These are phyloP conservation scores for Pogoniulus pusillus DNA, from an alignment of 2,797 vertebrate species.

Conservation along the genomic window DNA sequence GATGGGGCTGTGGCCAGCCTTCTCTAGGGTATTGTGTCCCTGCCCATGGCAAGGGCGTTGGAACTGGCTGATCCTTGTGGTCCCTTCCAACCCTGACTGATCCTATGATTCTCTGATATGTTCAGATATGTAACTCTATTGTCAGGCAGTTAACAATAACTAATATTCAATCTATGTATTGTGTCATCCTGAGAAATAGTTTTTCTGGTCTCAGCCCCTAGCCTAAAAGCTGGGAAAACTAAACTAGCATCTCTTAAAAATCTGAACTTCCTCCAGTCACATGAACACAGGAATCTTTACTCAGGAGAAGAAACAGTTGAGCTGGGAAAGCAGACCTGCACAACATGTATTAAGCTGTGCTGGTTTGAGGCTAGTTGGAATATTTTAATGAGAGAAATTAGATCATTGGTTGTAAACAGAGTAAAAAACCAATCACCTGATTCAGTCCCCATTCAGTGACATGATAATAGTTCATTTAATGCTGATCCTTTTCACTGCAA, in stretches of 20 bases:
- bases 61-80: too few relatives aligned
- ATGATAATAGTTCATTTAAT: rapidly evolving
- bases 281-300: neutral
- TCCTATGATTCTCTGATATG: too few relatives aligned
- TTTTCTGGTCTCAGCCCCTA: neutral
- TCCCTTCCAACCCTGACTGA: too few relatives aligned
- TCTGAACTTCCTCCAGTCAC: neutral
- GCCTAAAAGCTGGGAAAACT: neutral
- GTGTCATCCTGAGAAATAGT: neutral
- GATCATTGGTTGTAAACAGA: too few relatives aligned
- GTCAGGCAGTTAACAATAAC: neutral
- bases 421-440: neutral
- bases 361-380: too few relatives aligned
- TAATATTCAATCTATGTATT: neutral
- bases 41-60: too few relatives aligned
- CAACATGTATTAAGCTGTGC: rapidly evolving
- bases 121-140: neutral
- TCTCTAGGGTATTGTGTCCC: too few relatives aligned
- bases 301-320: neutral
- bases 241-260: neutral
- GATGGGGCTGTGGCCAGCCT: too few relatives aligned
- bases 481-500: neutral
- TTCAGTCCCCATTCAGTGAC: neutral
- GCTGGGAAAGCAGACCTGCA: neutral
- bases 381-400: too few relatives aligned